Base-by-base conservation (phyloP, 2,797 vertebrate genomes). In the Sebastes reedi region DNA sequence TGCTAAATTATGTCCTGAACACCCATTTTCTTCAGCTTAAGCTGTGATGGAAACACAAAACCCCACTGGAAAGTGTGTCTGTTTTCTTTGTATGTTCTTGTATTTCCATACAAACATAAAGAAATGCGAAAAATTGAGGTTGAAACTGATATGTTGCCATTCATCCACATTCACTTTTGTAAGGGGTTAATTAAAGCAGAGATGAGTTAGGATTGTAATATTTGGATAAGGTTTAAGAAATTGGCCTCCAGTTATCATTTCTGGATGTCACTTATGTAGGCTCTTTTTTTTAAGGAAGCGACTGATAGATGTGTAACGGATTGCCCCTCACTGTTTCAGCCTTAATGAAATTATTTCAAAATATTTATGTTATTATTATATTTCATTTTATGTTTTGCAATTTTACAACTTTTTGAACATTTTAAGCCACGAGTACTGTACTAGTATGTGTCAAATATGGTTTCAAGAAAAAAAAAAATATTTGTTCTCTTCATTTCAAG, bases 21-120 rank as follows among this genome's bases (percentile, higher is more conserved):
- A 36, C 6, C 39, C 1, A 7, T 62, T 50, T 62, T 50, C 61
- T 39, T 30, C 4, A 29, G 11, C 1, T 30, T 12, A 27, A 20
- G 14, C 67, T 82, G 77, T 54, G 69, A 80, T 84, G 82, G 67
- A 79, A n/a, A n/a, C n/a, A n/a, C 34, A 24, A 83, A 75, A 84
- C 85, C 85, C 69, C 72, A 67, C 14, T 55, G 86, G 85, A 87
- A 89, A 86, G 75, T 50, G 46, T 50, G 42, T 8, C 42, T 18
- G 42, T 46, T 18, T 87, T 58, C 58, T 39, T 30, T 75, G 29
- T 34, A 60, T 72, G 54, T 30, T 77, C 64, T 70, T 79, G 24
- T 67, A 29, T 71, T 83, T 65, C 46, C 58, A 74, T 60, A 9
- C 11, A 11, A 25, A 22, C 5, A 6, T n/a, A 34, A 11, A 59